Percentiles rank a stretch among this genome's conserved stretches.
Conservation (phyloP, 2,888 invertebrate species). For the Ectemnius continuus region DNA sequence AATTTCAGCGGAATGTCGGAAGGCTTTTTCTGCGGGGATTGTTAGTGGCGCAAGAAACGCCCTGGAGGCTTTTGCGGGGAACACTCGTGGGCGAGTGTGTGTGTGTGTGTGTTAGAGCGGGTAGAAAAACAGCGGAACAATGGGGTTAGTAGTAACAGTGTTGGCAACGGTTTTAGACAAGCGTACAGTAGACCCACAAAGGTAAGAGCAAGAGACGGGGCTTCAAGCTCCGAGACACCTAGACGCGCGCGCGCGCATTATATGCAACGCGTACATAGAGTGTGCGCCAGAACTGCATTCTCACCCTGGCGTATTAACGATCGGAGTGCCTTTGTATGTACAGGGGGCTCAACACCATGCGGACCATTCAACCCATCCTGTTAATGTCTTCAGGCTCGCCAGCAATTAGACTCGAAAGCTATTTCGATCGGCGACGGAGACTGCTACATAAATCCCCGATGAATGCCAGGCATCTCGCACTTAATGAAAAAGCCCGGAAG, state of each 20-base stretch:
- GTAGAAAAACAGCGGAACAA: constrained; percentile 47
- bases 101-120: constrained; percentile 43
- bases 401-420: too few species aligned
- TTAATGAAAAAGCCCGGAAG: too few species aligned
- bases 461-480: too few species aligned
- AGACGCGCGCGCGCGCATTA: background rate
- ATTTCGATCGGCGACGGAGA: too few species aligned
- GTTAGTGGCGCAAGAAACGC: constrained; percentile 3
- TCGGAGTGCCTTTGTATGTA: constrained; percentile 48
- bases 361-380: too few species aligned
- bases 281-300: constrained; percentile 29
- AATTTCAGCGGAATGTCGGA: too few species aligned
- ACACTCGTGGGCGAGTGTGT: constrained; percentile 23
- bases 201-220: constrained; percentile 4
- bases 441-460: too few species aligned
- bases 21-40: background rate
- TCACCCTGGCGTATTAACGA: constrained; percentile 28
- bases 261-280: background rate
- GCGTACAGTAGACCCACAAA: constrained; percentile 56
- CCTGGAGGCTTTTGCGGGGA: constrained; percentile 32
- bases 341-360: constrained; percentile 11
- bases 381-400: too few species aligned
- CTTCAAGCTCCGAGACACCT: background rate
- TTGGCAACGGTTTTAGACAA: constrained; percentile 59
- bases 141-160: constrained; percentile 59